Percentiles rank a stretch among this genome's conserved stretches.
Evolutionary conservation across 1,140 invertebrate genomes (phyloP).

Genomic region (Diorhabda elongata): DNA sequence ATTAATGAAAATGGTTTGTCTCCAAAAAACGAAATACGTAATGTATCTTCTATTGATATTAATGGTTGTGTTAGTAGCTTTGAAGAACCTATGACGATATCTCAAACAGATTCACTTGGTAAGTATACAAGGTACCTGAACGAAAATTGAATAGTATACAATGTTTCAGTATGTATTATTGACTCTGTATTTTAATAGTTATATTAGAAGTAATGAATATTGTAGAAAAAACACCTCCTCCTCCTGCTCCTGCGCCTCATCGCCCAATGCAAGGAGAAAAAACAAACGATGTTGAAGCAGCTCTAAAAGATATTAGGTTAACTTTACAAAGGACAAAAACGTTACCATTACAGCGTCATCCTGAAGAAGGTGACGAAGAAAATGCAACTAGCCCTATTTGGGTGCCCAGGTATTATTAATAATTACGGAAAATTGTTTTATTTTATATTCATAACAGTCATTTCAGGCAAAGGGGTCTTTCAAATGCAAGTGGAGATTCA

Average conservation of each 20-base stretch:
- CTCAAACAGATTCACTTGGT: constrained; percentile 41
- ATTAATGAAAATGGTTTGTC: constrained; percentile 42
- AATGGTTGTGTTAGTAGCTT: constrained; percentile 50
- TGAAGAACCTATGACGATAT: constrained; percentile 40
- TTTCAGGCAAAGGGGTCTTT: constrained; percentile 47
- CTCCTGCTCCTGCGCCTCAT: constrained; percentile 62
- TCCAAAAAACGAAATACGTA: constrained; percentile 33
- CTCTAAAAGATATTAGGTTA: constrained; percentile 75
- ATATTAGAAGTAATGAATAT: neutral
- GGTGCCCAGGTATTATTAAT: constrained; percentile 56
- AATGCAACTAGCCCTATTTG: constrained; percentile 56
- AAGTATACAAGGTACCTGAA: constrained; percentile 3
- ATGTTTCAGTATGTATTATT: neutral
- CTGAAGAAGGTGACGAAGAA: constrained; percentile 42
- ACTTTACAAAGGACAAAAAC: constrained; percentile 73
- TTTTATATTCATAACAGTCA: constrained; percentile 27
- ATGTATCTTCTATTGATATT: constrained; percentile 49
- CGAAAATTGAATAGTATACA: no score
- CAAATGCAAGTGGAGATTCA: constrained; percentile 46
- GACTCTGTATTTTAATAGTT: neutral
- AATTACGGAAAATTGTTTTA: constrained; percentile 15
- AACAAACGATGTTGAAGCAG: constrained; percentile 62
- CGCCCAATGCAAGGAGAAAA: constrained; percentile 48
- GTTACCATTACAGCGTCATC: constrained; percentile 54
- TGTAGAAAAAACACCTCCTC: constrained; percentile 57